Percentiles rank a stretch among this genome's conserved stretches.
phyloP scores from a whole-genome alignment of 1,140 invertebrate genomes.

The Hylaeus anthracinus region DNA sequence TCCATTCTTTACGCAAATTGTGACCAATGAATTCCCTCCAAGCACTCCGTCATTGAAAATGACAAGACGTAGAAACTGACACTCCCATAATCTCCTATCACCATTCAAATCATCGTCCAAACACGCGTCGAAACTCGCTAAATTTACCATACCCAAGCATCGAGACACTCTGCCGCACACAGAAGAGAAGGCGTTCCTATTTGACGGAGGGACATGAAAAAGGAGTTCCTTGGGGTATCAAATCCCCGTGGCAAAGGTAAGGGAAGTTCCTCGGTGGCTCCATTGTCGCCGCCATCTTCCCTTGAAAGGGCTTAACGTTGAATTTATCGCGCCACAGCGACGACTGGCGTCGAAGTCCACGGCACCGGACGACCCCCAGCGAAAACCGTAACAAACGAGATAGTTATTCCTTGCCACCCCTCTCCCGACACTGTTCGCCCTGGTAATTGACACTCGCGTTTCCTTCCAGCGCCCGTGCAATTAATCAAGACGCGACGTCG shows the following conservation, averaged over 20 bases:
- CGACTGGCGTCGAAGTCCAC: neutral
- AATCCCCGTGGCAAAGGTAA: neutral
- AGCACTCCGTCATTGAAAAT: too few species aligned
- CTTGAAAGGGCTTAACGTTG: neutral
- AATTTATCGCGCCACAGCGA: slow-evolving; percentile 12
- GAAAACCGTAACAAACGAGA: neutral
- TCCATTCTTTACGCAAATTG: too few species aligned
- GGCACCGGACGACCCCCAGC: neutral
- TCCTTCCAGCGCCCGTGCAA: neutral
- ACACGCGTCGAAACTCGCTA: too few species aligned
- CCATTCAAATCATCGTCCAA: too few species aligned
- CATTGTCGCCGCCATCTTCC: neutral
- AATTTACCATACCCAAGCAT: too few species aligned
- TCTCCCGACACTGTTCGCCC: neutral
- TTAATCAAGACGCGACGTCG: neutral
- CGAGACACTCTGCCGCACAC: too few species aligned
- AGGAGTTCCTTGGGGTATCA: neutral
- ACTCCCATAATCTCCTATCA: too few species aligned
- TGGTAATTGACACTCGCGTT: slow-evolving; percentile 14
- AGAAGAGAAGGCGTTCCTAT: neutral
- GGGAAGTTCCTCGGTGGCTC: neutral
- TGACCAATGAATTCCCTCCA: too few species aligned
- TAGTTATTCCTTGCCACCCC: neutral
- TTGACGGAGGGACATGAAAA: neutral
- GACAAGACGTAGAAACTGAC: too few species aligned